Conservation (phyloP, 2,113 vertebrate species). For the Haemorhous mexicanus region DNA sequence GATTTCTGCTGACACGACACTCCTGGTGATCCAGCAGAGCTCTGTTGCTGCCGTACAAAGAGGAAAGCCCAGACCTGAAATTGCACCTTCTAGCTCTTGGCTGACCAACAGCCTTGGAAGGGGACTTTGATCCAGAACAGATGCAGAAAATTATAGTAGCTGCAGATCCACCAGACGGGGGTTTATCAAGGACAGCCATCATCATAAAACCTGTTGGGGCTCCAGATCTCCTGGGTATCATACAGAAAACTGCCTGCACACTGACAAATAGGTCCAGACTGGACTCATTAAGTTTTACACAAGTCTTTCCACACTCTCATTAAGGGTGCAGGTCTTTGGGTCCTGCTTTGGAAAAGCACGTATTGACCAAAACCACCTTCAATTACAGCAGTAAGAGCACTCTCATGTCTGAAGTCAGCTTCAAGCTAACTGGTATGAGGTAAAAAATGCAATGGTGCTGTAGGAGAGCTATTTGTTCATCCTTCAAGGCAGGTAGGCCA, state of each 20-base stretch:
- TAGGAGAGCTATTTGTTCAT: background rate
- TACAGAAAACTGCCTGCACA: background rate
- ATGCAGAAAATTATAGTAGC: background rate
- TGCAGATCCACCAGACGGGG: background rate
- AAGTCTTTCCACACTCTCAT: background rate
- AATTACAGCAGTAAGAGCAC: background rate
- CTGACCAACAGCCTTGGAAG: background rate
- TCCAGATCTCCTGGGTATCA: background rate
- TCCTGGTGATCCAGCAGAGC: background rate
- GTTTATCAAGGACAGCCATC: background rate
- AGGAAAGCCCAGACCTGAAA: background rate
- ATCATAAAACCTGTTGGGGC: background rate
- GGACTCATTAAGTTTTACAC: background rate
- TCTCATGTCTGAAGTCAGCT: background rate
- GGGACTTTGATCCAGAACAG: background rate
- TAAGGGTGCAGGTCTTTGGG: background rate
- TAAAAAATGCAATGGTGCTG: background rate
- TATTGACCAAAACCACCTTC: background rate
- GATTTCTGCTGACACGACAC: background rate
- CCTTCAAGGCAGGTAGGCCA: background rate
- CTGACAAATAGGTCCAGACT: background rate
- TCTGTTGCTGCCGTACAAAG: background rate
- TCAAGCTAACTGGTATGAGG: background rate
- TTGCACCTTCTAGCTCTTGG: background rate
- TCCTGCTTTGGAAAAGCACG: background rate